Conservation (phyloP, 2,113 vertebrate species). For the Toxotes chatareus region DNA sequence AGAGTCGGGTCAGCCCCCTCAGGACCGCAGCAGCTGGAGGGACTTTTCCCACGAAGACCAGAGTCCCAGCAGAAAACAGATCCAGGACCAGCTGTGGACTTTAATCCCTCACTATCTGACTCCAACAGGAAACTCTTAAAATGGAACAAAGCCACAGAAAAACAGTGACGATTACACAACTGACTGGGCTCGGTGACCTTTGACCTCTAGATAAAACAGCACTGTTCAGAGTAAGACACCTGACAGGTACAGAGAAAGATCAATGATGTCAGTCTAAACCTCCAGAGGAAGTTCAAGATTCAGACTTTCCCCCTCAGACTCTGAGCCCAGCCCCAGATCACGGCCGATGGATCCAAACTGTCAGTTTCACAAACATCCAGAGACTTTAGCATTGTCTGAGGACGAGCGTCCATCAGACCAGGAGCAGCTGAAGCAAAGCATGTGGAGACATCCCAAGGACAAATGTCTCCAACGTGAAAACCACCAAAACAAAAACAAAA, state of each 20-base stretch:
- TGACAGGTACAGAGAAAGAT: neutral
- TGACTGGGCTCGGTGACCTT: neutral
- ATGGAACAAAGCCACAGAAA: neutral
- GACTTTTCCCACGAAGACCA: slow-evolving; percentile 53
- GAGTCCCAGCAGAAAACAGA: slow-evolving; percentile 33
- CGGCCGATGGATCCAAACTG: too few relatives aligned
- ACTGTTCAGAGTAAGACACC: neutral
- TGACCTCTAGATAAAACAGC: slow-evolving; percentile 12
- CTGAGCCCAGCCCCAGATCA: too few relatives aligned
- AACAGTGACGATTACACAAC: slow-evolving; percentile 33
- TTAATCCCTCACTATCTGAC: slow-evolving; percentile 21
- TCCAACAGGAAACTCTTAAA: neutral
- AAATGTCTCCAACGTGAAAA: too few relatives aligned
- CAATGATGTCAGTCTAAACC: too few relatives aligned
- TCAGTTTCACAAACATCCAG: too few relatives aligned
- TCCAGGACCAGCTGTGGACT: slow-evolving; percentile 57
- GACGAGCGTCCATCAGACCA: too few relatives aligned
- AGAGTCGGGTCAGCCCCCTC: slow-evolving; percentile 21
- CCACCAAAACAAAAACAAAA: too few relatives aligned
- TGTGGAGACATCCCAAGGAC: too few relatives aligned
- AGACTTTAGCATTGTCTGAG: too few relatives aligned
- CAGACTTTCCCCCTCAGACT: too few relatives aligned
- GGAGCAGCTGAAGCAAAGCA: too few relatives aligned
- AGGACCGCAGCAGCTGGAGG: slow-evolving; percentile 9
- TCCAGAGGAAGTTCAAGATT: too few relatives aligned